A percentile compares a stretch with the other conserved stretches of the same genome.
Conservation (phyloP, 1,140 invertebrate genomes). For the Elymnias hypermnestra region DNA sequence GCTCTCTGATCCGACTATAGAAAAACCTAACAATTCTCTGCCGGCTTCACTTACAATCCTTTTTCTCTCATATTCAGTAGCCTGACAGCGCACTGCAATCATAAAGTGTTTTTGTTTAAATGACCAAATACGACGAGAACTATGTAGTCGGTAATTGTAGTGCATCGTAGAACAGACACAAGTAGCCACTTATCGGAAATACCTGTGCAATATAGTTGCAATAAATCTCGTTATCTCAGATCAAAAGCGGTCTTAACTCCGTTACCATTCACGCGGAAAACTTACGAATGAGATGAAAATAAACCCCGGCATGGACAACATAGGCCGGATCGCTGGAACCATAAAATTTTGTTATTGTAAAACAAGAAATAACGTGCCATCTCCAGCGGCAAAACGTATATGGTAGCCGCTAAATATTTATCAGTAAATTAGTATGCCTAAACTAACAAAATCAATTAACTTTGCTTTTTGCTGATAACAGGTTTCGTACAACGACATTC, state of each 20-base stretch:
- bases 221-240: constrained; percentile 16
- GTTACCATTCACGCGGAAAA: constrained; percentile 27
- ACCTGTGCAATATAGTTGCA: constrained; percentile 19
- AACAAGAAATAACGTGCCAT: constrained; percentile 45
- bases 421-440: constrained; percentile 65
- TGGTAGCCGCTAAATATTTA: constrained; percentile 60
- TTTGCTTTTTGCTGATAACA: constrained; percentile 46
- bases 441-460: constrained; percentile 70
- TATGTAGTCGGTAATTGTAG: constrained; percentile 34
- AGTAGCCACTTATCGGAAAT: constrained; percentile 22
- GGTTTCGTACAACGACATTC: constrained; percentile 48
- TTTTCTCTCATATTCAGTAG: constrained; percentile 30
- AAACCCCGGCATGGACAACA: constrained; percentile 18
- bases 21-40: constrained; percentile 50
- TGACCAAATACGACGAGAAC: constrained; percentile 34
- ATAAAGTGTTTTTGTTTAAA: constrained; percentile 43
- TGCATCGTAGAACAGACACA: constrained; percentile 13
- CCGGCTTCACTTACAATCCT: constrained; percentile 37
- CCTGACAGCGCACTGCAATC: constrained; percentile 37
- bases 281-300: constrained; percentile 27
- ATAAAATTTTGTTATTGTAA: constrained; percentile 53
- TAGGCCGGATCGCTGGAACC: constrained; percentile 31
- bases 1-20: constrained; percentile 25
- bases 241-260: constrained; percentile 4
- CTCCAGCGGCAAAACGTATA: constrained; percentile 52